Percentiles rank a stretch among this genome's conserved stretches.
These are phyloP conservation scores for Melanostoma mellinum DNA, from an alignment of 2,888 invertebrate genomes.

Conservation along the genomic window DNA sequence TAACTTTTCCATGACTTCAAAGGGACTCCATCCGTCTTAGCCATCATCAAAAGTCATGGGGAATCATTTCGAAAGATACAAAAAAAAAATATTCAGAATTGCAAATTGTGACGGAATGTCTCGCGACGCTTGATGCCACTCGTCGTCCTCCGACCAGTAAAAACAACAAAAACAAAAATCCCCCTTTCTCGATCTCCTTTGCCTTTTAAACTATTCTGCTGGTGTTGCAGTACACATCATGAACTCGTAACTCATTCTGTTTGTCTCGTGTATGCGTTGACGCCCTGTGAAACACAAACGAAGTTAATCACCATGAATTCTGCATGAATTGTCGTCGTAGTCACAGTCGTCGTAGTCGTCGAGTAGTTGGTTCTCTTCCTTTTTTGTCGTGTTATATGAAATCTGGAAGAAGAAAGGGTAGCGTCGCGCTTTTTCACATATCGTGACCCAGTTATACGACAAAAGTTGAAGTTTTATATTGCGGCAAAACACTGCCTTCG, in stretches of 20 bases:
- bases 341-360: constrained; percentile 11
- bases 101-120: constrained; percentile 65
- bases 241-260: constrained; percentile 68
- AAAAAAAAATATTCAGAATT: constrained; percentile 67
- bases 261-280: constrained; percentile 71
- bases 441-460: constrained; percentile 64
- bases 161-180: neutral
- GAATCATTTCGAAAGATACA: constrained; percentile 63
- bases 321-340: constrained; percentile 63
- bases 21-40: constrained; percentile 23
- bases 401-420: constrained; percentile 19
- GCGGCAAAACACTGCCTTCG: constrained; percentile 53
- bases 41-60: constrained; percentile 48
- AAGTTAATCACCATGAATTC: constrained; percentile 73
- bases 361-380: constrained; percentile 16
- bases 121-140: constrained; percentile 19
- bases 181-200: neutral
- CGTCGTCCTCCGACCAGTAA: neutral
- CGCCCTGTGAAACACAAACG: constrained; percentile 71
- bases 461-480: constrained; percentile 52
- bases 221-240: constrained; percentile 62
- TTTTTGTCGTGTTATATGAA: neutral
- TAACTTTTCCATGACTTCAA: constrained; percentile 46
- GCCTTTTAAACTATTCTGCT: constrained; percentile 57
- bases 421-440: constrained; percentile 30